These are phyloP conservation scores for Conchocele bisecta DNA, from an alignment of 2,888 invertebrate species.

Conservation along the genomic window DNA sequence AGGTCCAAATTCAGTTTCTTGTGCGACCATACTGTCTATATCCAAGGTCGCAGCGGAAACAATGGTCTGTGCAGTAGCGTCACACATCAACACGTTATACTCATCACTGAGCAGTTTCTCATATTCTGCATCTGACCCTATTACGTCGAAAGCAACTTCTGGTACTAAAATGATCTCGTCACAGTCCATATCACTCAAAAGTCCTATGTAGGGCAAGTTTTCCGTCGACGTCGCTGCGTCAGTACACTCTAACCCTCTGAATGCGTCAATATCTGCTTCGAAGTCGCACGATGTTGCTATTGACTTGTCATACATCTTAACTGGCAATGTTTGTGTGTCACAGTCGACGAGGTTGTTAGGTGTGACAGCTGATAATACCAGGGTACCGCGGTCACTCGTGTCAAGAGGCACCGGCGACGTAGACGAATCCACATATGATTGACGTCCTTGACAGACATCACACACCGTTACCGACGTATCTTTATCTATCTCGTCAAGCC, in stretches of 20 bases:
- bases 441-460: constrained; percentile 52
- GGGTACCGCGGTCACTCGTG: constrained; percentile 67
- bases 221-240: constrained; percentile 78
- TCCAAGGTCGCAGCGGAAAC: constrained; percentile 43
- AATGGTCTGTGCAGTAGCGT: constrained; percentile 70
- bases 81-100: constrained; percentile 65
- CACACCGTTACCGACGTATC: constrained; percentile 45
- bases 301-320: constrained; percentile 65
- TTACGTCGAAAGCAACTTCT: constrained; percentile 54
- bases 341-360: constrained; percentile 47
- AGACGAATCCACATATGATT: constrained; percentile 47
- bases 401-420: constrained; percentile 55
- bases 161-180: constrained; percentile 77
- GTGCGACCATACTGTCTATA: constrained; percentile 25
- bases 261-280: constrained; percentile 52
- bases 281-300: constrained; percentile 68
- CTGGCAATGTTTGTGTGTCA: constrained; percentile 66
- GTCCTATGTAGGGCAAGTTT: constrained; percentile 76
- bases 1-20: constrained; percentile 29
- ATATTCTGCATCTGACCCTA: constrained; percentile 61
- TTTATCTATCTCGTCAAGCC: constrained; percentile 38
- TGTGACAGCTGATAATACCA: constrained; percentile 66
- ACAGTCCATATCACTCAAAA: constrained; percentile 76
- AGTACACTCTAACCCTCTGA: constrained; percentile 48
- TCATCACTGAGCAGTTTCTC: constrained; percentile 69